Base-by-base conservation (phyloP, 2,797 vertebrate species). In the Hypotaenidia okinawae region DNA sequence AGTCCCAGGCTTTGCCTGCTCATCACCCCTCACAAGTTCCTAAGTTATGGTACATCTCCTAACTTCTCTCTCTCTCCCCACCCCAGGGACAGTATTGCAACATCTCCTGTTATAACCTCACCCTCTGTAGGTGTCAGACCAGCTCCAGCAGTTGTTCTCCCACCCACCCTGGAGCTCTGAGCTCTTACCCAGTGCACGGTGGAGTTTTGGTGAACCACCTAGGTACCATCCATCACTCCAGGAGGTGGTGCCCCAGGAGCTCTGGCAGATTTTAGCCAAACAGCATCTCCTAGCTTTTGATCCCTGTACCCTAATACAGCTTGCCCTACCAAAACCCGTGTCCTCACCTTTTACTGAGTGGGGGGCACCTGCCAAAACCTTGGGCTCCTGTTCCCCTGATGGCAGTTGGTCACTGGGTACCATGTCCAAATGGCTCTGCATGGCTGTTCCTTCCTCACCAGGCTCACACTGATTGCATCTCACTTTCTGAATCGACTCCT, bases 201-300 rank as follows among this genome's bases (percentile, higher is more conserved):
- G 16, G 24, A 51, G 32, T 24, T 47, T 39, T 39, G 39, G 52
- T 55, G 61, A 87, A 10, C 13, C 75, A 11, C 18, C 33, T n/a
- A 30, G 70, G 37, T 49, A 24, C 39, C 62, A 27, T 24, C 43
- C 0, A 0, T 45, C 17, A 5, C 7, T 43, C 35, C 54, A 87
- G 45, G 14, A 45, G 22, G 63, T 1, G 7, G 32, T 1, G 2
- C 45, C 58, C 22, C 61, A 45, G 5, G 12, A 32, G 11, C n/a
- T 68, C 45, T 41, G 78, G 67, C 23, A 72, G 47, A 75, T 91
- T 91, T 91, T 41, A 76, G 47, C 51, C 59, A 51, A 49, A 54
- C 5, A 61, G 0, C 11, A 62, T 39, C 45, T 84, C 21, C 19
- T 49, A 15, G 15, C 28, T 62, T 76, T 73, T 76, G 47, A 49